Conservation (phyloP, 2,797 vertebrate genomes). For the Perodicticus potto region DNA sequence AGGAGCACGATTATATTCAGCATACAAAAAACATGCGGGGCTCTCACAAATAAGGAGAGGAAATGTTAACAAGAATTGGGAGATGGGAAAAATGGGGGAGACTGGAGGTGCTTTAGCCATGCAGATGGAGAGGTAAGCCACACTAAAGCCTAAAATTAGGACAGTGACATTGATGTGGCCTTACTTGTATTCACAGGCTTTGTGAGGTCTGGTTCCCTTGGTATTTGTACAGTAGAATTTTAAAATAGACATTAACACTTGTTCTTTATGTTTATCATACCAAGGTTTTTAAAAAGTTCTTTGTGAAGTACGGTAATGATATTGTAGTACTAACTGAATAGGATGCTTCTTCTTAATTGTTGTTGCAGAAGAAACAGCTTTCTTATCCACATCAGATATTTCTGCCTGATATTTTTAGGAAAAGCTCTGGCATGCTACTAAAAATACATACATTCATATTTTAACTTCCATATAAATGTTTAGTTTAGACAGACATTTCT, state of each 20-base stretch:
- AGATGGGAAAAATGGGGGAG: neutral
- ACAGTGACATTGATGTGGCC: neutral
- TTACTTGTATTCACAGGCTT: neutral
- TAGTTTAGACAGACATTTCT: conserved; percentile 54
- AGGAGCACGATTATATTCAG: neutral
- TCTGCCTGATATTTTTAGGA: conserved; percentile 43
- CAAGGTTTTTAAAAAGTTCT: neutral
- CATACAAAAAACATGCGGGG: neutral
- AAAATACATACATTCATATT: conserved; percentile 35
- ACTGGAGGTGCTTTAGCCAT: neutral
- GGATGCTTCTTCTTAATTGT: neutral
- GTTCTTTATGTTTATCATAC: neutral
- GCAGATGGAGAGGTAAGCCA: neutral
- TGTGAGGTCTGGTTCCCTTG: neutral
- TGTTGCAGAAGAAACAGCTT: conserved; percentile 28
- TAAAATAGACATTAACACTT: neutral
- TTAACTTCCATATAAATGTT: conserved; percentile 60
- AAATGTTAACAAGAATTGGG: neutral
- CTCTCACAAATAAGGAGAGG: neutral
- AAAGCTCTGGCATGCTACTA: conserved; percentile 27
- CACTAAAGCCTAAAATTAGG: neutral
- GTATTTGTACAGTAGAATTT: neutral
- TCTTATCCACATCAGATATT: neutral
- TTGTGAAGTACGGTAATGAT: neutral
- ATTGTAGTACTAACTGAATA: neutral